Evolutionary conservation across 2,113 vertebrate genomes (phyloP).

Genomic region (Danionella cerebrum): DNA sequence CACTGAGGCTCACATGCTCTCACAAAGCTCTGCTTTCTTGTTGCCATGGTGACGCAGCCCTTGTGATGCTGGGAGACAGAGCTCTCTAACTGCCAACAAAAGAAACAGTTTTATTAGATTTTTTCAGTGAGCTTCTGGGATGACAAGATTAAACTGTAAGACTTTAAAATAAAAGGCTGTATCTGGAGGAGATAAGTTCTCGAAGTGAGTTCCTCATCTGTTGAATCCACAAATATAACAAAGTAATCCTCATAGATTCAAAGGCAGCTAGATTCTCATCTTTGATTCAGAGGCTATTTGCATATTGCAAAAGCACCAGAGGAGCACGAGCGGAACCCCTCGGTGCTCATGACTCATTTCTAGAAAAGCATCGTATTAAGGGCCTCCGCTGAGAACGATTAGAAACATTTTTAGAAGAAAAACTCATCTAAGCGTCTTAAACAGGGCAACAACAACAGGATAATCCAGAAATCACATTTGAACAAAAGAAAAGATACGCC

Average conservation of each 20-base stretch:
- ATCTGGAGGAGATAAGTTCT: no score
- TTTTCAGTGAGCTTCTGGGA: conserved; percentile 49
- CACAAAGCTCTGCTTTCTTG: conserved; percentile 61
- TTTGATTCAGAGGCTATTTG: conserved; percentile 33
- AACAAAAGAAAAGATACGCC: no score
- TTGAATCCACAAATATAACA: neutral
- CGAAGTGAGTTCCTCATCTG: no score
- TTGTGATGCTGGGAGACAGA: conserved; percentile 54
- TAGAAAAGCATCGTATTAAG: neutral
- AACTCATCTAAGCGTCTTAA: no score
- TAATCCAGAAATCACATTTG: no score
- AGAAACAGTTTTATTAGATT: conserved; percentile 37
- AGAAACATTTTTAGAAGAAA: no score
- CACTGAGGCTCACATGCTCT: conserved; percentile 50
- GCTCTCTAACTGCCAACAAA: conserved; percentile 64
- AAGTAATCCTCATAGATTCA: neutral
- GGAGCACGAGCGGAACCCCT: neutral
- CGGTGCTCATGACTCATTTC: conserved; percentile 38
- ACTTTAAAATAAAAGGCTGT: conserved; percentile 19
- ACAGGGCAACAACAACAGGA: no score
- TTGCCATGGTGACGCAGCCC: conserved; percentile 71
- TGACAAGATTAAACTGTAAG: conserved; percentile 33
- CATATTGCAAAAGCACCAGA: conserved; percentile 28
- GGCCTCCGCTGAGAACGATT: conserved; percentile 10
- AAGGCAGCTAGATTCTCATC: no score